Evolutionary conservation across 2,797 vertebrate genomes (phyloP).

Genomic region (Sitta carolinensis): DNA sequence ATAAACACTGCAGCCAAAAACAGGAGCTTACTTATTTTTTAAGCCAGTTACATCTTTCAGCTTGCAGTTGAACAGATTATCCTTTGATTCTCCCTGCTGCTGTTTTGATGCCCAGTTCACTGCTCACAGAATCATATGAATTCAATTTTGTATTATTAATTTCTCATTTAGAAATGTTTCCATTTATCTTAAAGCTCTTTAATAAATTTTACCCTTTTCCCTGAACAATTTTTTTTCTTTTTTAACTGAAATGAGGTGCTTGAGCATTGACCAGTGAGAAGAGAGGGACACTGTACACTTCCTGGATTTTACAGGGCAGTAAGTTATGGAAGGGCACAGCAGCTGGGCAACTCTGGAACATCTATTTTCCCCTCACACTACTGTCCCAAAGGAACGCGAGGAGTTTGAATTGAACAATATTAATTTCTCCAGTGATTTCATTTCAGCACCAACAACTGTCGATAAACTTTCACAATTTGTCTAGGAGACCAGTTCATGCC

Average conservation of each 20-base stretch:
- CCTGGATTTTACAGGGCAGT: not conserved
- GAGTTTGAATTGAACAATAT: not conserved
- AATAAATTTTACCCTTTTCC: not conserved
- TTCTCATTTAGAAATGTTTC: not conserved
- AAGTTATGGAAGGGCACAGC: not conserved
- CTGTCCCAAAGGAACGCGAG: not conserved
- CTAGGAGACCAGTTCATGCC: not conserved
- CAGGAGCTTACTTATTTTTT: not conserved
- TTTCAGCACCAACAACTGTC: not conserved
- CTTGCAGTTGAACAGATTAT: not conserved
- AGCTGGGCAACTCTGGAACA: not conserved
- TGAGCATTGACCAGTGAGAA: not conserved
- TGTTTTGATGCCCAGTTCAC: not conserved
- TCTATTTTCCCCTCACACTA: not conserved
- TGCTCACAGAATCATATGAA: not conserved
- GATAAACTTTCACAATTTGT: not conserved
- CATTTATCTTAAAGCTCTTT: not conserved
- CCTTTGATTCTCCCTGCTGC: not conserved
- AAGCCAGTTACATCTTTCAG: not conserved
- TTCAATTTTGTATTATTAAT: not conserved
- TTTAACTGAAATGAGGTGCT: not conserved
- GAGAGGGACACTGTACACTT: not conserved
- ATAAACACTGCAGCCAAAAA: not conserved
- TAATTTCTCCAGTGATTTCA: not conserved
- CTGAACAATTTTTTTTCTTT: not conserved